Conservation (phyloP, 2,888 invertebrate genomes). For the Vesta saturnalis region DNA sequence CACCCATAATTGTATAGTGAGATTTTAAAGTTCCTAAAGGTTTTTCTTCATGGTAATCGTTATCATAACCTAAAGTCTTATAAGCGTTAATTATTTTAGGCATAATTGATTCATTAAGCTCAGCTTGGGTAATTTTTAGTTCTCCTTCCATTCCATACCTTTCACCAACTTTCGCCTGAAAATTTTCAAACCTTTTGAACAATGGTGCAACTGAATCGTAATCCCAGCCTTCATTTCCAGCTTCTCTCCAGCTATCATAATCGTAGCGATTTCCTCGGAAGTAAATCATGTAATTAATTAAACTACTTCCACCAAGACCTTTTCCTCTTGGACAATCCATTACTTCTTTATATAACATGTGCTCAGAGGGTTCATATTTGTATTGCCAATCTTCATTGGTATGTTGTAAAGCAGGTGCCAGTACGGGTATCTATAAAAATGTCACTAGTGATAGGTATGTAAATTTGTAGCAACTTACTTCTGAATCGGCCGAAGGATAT, state of each 20-base stretch:
- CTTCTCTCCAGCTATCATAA: conserved; percentile 69
- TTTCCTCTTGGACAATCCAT: too few relatives aligned
- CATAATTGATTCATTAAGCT: conserved; percentile 58
- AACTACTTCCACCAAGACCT: too few relatives aligned
- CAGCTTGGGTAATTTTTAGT: conserved; percentile 60
- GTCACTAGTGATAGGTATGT: too few relatives aligned
- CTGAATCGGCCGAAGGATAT: too few relatives aligned
- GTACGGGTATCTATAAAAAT: conserved; percentile 65
- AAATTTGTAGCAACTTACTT: too few relatives aligned
- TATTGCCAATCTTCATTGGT: conserved; percentile 71
- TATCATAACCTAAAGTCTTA: conserved; percentile 66
- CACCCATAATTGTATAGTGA: conserved; percentile 69
- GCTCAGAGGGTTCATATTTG: conserved; percentile 67
- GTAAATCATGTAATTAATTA: too few relatives aligned
- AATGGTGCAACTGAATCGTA: conserved; percentile 62
- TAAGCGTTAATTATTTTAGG: conserved; percentile 35
- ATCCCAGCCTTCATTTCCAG: conserved; percentile 64
- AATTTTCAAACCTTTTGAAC: conserved; percentile 59
- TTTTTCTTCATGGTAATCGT: conserved; percentile 75
- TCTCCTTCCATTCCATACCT: conserved; percentile 60
- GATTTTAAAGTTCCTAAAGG: conserved; percentile 71
- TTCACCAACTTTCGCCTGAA: conserved; percentile 54
- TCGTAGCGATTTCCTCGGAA: conserved; percentile 70
- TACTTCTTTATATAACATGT: too few relatives aligned
- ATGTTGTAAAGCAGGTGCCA: conserved; percentile 66